phyloP scores from a whole-genome alignment of 1,140 invertebrate species.

The Copidosoma floridanum region DNA sequence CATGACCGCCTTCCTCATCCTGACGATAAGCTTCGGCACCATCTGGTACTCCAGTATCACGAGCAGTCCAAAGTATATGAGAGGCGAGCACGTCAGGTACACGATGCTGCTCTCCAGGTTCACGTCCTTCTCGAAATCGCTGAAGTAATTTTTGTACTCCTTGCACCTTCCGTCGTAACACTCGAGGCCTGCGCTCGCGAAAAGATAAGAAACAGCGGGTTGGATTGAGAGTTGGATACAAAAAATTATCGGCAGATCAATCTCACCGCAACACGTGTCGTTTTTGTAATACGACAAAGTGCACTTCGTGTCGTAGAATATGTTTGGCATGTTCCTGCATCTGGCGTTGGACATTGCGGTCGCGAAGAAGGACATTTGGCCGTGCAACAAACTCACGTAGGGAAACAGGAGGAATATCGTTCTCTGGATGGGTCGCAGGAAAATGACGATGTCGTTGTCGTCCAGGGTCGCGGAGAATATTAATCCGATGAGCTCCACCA shows the following conservation, averaged over 20 bases:
- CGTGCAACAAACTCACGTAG: conserved; percentile 48
- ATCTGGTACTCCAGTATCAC: conserved; percentile 42
- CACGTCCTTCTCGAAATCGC: conserved; percentile 33
- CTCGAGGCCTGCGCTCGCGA: conserved; percentile 30
- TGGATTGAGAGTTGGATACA: background rate
- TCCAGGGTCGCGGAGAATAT: no score
- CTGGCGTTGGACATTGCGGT: conserved; percentile 42
- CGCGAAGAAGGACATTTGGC: conserved; percentile 41
- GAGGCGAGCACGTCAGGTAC: conserved; percentile 36
- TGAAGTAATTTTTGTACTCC: conserved; percentile 40
- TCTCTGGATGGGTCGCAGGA: conserved; percentile 41
- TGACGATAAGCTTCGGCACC: conserved; percentile 32
- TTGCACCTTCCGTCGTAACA: conserved; percentile 41
- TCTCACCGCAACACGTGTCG: conserved; percentile 42
- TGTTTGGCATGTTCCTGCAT: conserved; percentile 43
- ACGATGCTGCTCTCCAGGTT: conserved; percentile 40
- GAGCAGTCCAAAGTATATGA: conserved; percentile 45
- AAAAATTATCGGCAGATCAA: background rate
- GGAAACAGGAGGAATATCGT: conserved; percentile 43
- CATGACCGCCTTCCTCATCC: conserved; percentile 23
- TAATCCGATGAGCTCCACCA: conserved; percentile 36
- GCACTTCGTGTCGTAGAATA: conserved; percentile 34
- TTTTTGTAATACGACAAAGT: background rate
- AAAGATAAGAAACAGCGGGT: conserved; percentile 5
- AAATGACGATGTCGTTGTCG: conserved; percentile 3